These are phyloP conservation scores for Ovis canadensis DNA, from an alignment of 2,113 vertebrate genomes.

Conservation along the genomic window DNA sequence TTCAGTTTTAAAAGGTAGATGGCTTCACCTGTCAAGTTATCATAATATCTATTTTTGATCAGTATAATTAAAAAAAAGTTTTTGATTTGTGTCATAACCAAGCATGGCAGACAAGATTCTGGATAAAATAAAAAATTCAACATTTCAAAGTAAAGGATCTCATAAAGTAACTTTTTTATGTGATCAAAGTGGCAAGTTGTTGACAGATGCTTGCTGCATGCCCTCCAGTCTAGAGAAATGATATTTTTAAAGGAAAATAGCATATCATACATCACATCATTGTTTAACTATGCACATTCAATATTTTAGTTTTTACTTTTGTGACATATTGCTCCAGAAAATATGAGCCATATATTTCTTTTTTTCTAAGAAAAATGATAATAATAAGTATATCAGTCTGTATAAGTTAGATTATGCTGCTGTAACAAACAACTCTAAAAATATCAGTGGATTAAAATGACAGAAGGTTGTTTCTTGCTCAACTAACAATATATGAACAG, in stretches of 20 bases:
- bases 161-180: constrained; percentile 74
- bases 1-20: constrained; percentile 57
- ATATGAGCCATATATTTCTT: neutral
- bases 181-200: constrained; percentile 80
- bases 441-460: neutral
- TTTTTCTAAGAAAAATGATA: neutral
- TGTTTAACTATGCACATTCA: constrained; percentile 61
- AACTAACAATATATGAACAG: neutral
- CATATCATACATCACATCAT: constrained; percentile 61
- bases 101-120: constrained; percentile 71
- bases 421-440: neutral
- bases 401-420: neutral
- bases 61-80: constrained; percentile 55
- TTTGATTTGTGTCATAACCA: constrained; percentile 77
- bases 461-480: neutral
- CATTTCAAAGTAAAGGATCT: constrained; percentile 77
- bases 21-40: constrained; percentile 72
- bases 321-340: neutral
- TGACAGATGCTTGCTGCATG: constrained; percentile 79
- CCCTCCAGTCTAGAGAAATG: constrained; percentile 71
- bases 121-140: constrained; percentile 77
- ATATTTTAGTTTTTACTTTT: constrained; percentile 41
- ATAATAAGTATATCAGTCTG: neutral
- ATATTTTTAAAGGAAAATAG: constrained; percentile 72
- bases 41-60: constrained; percentile 77